A percentile compares a stretch with the other conserved stretches of the same genome.
phyloP scores from a whole-genome alignment of 2,113 vertebrate species.

The Physeter macrocephalus region DNA sequence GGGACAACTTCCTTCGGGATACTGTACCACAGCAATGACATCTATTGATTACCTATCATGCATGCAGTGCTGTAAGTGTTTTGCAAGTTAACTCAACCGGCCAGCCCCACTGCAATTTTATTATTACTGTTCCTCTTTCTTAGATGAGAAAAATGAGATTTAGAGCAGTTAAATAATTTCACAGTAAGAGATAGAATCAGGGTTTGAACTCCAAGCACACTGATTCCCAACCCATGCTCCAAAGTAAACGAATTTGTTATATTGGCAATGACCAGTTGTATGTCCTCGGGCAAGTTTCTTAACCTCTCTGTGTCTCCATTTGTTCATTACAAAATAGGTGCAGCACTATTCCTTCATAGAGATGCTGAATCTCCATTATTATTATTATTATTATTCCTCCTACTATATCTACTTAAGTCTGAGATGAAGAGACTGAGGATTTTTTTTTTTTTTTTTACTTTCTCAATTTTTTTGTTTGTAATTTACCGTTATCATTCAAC shows the following conservation, averaged over 20 bases:
- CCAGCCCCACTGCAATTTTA: background rate
- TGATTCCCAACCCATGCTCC: background rate
- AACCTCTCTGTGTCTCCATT: background rate
- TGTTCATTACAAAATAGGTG: background rate
- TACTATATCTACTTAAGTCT: background rate
- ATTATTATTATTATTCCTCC: background rate
- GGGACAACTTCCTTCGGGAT: background rate
- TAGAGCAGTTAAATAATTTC: background rate
- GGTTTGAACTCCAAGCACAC: background rate
- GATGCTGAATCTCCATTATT: background rate
- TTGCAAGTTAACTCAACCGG: background rate
- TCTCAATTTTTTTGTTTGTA: background rate
- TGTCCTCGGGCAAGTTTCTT: background rate
- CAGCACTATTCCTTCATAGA: background rate
- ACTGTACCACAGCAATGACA: background rate
- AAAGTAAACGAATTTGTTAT: background rate
- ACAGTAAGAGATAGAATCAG: background rate
- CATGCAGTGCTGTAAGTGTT: background rate
- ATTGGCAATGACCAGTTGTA: background rate
- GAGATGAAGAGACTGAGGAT: background rate
- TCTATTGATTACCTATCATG: background rate
- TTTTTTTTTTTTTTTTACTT: background rate
- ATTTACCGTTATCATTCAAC: background rate
- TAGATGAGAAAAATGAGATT: background rate
- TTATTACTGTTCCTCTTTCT: background rate